phyloP scores from a whole-genome alignment of 2,113 vertebrate species.

The Tiliqua scincoides region DNA sequence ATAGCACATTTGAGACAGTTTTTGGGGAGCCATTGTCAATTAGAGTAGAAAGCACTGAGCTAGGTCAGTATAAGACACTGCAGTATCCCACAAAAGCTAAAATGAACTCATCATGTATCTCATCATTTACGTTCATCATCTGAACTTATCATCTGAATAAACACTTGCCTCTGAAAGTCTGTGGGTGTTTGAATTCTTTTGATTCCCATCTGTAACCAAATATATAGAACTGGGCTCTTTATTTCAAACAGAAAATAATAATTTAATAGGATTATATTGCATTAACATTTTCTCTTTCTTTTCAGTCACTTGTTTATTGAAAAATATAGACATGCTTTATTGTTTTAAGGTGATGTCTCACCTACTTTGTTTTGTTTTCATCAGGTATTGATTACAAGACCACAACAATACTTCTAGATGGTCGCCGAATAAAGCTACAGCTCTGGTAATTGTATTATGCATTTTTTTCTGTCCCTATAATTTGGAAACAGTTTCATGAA shows the following conservation, averaged over 20 bases:
- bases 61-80: no score
- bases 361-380: conserved; percentile 5
- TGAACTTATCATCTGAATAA: not conserved
- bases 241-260: not conserved
- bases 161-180: not conserved
- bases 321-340: not conserved
- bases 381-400: conserved; percentile 90
- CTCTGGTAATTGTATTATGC: conserved; percentile 78
- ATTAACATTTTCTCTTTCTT: not conserved
- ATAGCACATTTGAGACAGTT: no score
- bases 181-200: not conserved
- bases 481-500: not conserved
- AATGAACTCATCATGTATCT: not conserved
- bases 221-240: not conserved
- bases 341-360: not conserved
- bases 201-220: not conserved
- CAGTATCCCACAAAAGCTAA: not conserved
- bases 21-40: no score
- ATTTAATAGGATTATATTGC: not conserved
- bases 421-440: conserved; percentile 86
- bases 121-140: no score
- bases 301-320: not conserved
- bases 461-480: not conserved
- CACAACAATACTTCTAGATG: conserved; percentile 87
- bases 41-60: no score